Evolutionary conservation across 2,797 vertebrate species (phyloP), one percentile per base, ranked within the genome.

Genomic region (Urophycis tenuis): DNA sequence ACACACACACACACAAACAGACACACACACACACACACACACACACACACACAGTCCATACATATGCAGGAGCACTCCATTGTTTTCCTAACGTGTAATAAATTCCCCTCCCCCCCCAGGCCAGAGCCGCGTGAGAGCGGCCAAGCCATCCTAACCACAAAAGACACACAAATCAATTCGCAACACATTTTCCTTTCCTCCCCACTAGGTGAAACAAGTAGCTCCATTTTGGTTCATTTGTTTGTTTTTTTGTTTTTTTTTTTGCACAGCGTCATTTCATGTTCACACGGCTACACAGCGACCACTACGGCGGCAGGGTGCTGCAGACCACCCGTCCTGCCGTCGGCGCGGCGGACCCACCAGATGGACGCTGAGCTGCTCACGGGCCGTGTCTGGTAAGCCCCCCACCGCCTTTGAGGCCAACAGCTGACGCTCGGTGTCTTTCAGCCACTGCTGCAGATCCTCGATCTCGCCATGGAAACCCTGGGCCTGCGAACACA

Each of bases 401-500:
- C 98, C 98, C 92, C 97, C 98, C 90, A 97, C 92, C 83, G 97
- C 96, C 92, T 96, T 99, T 88, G 97, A 98, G 91, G 97, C 94
- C 92, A 96, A 93, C 91, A 99, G 95, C 87, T 97, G 98, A 94
- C 96, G 96, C 86, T 99, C 98, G 1, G 95, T 97, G 92, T 98
- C 96, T 87, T 95, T 96, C 92, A 99, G 92, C 97, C 98, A 99
- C 86, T 97, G 95, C 86, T 97, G 96, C 93, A 99, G 93, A 91
- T 98, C 96, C 93, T 99, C 97, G 90, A 99, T 96, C 91, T 99
- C 97, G 78, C 96, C 95, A 93, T 99, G 98, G 95, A 99, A 99
- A 94, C 98, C 97, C 90, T 99, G 97, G 85, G 98, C 97, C 98
- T 99, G 83, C 3, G 9, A 1, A 67, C 60, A 67, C 87, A 94